Percentiles rank a stretch among this genome's conserved stretches.
Evolutionary conservation across 2,113 vertebrate species (phyloP).

Genomic region (Orthonyx spaldingii): DNA sequence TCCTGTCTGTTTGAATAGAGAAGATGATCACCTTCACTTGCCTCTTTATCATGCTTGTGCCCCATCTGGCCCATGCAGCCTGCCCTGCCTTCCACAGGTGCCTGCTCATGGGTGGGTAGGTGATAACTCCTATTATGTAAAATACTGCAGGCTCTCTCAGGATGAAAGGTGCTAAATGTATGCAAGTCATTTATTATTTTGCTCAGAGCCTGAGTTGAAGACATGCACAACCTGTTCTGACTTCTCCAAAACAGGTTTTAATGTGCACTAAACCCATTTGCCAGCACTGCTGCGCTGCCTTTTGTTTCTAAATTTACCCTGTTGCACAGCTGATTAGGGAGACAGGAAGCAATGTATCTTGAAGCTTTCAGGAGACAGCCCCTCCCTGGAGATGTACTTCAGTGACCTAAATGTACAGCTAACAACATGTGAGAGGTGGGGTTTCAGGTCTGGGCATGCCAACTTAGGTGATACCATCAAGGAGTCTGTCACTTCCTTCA

Average conservation of each 20-base stretch:
- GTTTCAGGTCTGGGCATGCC: constrained; percentile 47
- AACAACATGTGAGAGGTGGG: not conserved
- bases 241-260: constrained; percentile 55
- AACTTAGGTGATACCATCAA: not conserved
- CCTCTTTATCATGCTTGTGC: not conserved
- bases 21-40: not conserved
- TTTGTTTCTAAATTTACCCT: constrained; percentile 39
- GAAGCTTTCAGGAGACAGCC: constrained; percentile 30
- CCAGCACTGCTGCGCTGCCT: not conserved
- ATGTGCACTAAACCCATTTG: not conserved
- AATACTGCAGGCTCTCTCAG: not conserved
- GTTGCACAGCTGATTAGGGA: constrained; percentile 31
- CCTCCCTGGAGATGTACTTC: constrained; percentile 47
- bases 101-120: not conserved
- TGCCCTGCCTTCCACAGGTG: not conserved
- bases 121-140: not conserved
- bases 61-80: not conserved
- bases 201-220: not conserved
- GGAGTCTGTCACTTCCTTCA: not conserved
- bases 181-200: not conserved
- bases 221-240: not conserved
- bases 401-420: not conserved
- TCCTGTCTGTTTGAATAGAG: not conserved
- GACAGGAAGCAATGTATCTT: constrained; percentile 16
- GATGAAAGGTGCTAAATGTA: not conserved